Evolutionary conservation across 2,888 invertebrate species (phyloP).

Genomic region (Serripes groenlandicus): DNA sequence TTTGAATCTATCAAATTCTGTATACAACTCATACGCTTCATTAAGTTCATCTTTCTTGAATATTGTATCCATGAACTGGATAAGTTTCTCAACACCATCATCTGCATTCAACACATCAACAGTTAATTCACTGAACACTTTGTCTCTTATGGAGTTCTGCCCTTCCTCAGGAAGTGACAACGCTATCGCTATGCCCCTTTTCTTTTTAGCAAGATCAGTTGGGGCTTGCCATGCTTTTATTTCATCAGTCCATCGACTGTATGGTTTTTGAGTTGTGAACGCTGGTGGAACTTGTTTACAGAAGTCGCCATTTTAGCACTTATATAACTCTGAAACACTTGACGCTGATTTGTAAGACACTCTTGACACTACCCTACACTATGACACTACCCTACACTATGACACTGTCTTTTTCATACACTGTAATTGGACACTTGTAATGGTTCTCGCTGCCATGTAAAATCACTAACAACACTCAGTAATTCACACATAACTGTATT

Average conservation of each 20-base stretch:
- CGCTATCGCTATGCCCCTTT: conserved; percentile 35
- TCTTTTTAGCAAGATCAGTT: conserved; percentile 42
- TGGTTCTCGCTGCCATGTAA: conserved; percentile 10
- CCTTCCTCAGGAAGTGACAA: conserved; percentile 44
- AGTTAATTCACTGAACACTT: conserved; percentile 47
- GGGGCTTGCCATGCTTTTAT: conserved; percentile 48
- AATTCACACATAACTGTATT: background rate
- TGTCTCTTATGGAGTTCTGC: conserved; percentile 41
- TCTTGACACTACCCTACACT: background rate
- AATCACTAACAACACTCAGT: background rate
- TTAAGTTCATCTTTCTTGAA: conserved; percentile 52
- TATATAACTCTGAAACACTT: background rate
- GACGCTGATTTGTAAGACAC: background rate
- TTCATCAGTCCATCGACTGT: conserved; percentile 53
- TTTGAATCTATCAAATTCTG: conserved; percentile 55
- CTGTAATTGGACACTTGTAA: background rate
- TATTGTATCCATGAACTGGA: conserved; percentile 45
- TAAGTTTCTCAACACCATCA: conserved; percentile 37
- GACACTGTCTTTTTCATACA: background rate
- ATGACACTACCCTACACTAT: background rate
- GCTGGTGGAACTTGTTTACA: conserved; percentile 33
- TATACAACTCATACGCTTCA: conserved; percentile 51
- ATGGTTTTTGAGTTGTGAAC: conserved; percentile 39
- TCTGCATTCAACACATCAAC: conserved; percentile 39
- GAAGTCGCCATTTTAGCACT: conserved; percentile 22